phyloP scores from a whole-genome alignment of 2,113 vertebrate genomes.

The Anhinga anhinga region DNA sequence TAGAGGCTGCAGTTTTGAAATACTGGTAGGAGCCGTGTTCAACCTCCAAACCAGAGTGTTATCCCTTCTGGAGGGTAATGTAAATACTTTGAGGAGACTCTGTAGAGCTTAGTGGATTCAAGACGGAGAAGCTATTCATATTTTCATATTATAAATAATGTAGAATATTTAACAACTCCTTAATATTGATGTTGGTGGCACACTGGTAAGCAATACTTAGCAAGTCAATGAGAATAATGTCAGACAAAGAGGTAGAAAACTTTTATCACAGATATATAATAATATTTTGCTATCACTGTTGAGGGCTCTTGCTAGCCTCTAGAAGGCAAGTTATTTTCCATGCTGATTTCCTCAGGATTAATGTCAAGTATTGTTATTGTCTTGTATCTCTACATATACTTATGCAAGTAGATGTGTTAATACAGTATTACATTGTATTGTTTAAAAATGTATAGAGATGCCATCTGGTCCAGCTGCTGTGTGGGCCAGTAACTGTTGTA shows the following conservation, averaged over 20 bases:
- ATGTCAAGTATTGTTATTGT: conserved; percentile 18
- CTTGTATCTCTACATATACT: conserved; percentile 12
- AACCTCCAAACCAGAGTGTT: background rate
- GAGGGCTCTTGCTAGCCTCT: background rate
- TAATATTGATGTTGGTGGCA: conserved; percentile 50
- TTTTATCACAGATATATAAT: conserved; percentile 13
- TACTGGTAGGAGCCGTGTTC: background rate
- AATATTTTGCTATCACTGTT: background rate
- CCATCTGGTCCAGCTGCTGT: conserved; percentile 45
- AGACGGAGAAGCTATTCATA: background rate
- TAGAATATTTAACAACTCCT: conserved; percentile 51
- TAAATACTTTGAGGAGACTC: background rate
- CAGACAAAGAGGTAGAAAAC: conserved; percentile 46
- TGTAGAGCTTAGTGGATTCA: background rate
- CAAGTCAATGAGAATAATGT: conserved; percentile 57
- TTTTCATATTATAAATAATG: conserved; percentile 57
- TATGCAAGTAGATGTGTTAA: conserved; percentile 30
- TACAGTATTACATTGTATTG: conserved; percentile 2
- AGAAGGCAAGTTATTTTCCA: conserved; percentile 32
- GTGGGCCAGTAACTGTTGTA: conserved; percentile 27
- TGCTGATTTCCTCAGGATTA: conserved; percentile 33
- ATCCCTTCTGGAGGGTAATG: background rate
- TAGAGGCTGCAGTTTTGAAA: background rate
- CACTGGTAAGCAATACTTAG: conserved; percentile 27
- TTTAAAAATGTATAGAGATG: conserved; percentile 52